Evolutionary conservation across 2,113 vertebrate genomes (phyloP).

Genomic region (Damaliscus lunatus): DNA sequence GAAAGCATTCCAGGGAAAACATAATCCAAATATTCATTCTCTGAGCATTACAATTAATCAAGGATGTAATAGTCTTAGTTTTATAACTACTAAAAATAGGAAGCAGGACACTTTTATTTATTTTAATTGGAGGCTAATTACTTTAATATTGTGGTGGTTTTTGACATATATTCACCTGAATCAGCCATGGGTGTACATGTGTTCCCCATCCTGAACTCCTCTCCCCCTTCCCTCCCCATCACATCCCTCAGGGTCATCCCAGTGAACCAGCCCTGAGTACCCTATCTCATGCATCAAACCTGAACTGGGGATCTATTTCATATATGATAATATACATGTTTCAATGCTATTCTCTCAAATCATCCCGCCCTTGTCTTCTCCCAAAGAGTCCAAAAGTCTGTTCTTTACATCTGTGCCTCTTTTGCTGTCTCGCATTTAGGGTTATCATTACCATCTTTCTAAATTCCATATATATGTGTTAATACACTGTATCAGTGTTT

Average conservation of each 20-base stretch:
- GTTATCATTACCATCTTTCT: neutral
- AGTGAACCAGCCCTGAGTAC: neutral
- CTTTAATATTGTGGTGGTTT: neutral
- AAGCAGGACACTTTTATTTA: neutral
- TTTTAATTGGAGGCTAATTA: neutral
- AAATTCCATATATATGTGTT: neutral
- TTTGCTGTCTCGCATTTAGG: neutral
- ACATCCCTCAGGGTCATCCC: neutral
- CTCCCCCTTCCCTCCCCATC: neutral
- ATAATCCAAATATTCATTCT: conserved; percentile 18
- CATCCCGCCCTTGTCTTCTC: neutral
- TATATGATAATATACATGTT: neutral
- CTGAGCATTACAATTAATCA: neutral
- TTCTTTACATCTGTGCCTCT: neutral
- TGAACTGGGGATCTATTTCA: neutral
- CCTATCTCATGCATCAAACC: neutral
- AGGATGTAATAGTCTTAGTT: neutral
- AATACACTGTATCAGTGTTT: neutral
- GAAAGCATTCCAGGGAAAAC: conserved; percentile 16
- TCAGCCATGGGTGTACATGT: neutral
- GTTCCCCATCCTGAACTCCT: neutral
- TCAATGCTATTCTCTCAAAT: neutral
- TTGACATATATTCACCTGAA: neutral
- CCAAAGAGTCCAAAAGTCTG: neutral
- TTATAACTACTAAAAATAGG: conserved; percentile 13